A percentile compares a stretch with the other conserved stretches of the same genome.
These are phyloP conservation scores for Coranthus polyacanthus DNA, from an alignment of 2,797 vertebrate genomes.

Conservation along the genomic window DNA sequence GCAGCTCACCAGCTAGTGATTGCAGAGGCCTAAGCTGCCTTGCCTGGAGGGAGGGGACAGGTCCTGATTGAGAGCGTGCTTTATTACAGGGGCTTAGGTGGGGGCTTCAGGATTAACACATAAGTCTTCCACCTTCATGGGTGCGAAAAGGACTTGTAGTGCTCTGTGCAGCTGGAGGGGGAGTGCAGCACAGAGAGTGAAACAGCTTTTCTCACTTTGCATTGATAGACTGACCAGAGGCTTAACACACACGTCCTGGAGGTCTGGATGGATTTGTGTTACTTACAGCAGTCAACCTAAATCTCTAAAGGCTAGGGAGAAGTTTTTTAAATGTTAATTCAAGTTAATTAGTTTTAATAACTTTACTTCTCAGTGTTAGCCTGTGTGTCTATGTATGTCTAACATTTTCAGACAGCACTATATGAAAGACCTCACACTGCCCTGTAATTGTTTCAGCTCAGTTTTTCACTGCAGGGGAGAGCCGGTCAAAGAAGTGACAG, in stretches of 20 bases:
- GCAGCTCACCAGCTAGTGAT: constrained; percentile 83
- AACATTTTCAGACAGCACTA: constrained; percentile 63
- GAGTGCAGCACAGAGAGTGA: constrained; percentile 69
- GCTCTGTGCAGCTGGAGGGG: constrained; percentile 68
- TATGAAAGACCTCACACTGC: constrained; percentile 60
- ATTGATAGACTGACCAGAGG: constrained; percentile 82
- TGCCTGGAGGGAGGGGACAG: constrained; percentile 79
- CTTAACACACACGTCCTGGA: constrained; percentile 79
- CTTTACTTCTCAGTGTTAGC: constrained; percentile 56
- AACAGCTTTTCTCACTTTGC: constrained; percentile 82
- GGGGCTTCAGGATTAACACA: constrained; percentile 82
- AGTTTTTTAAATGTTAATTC: constrained; percentile 81
- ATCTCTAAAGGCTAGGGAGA: constrained; percentile 75
- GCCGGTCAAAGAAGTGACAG: constrained; percentile 69
- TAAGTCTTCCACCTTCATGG: constrained; percentile 85
- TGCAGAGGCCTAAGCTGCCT: constrained; percentile 79
- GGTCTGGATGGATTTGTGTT: constrained; percentile 80
- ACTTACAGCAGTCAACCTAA: constrained; percentile 78
- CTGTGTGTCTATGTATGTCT: constrained; percentile 63
- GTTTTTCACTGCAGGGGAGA: constrained; percentile 62
- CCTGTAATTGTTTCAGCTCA: constrained; percentile 71
- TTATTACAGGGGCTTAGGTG: constrained; percentile 85
- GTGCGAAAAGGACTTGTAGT: constrained; percentile 78
- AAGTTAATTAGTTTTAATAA: constrained; percentile 82
- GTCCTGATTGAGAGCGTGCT: constrained; percentile 87